Evolutionary conservation across 2,113 vertebrate species (phyloP), one percentile per base, ranked within the genome.

Genomic region (Madoqua kirkii): DNA sequence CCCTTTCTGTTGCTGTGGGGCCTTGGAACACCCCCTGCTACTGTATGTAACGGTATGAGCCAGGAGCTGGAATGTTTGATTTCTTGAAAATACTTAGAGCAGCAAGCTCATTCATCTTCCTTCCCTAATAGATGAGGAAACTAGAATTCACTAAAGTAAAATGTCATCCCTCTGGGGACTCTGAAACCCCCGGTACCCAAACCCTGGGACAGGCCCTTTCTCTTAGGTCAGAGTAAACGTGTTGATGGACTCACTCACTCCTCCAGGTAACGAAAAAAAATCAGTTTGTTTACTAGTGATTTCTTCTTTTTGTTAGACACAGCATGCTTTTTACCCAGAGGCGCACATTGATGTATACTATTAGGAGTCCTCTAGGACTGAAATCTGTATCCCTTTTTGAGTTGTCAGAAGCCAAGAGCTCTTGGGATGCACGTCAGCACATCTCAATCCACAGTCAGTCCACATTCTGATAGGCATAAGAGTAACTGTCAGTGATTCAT

Each of bases 321-420:
- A 33, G 31, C 1, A 3, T n/a, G 59, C 43, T 57, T 55, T 55
- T 74, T 45, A 21, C 33, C 59, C 48, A 4, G 48, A 14, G 6
- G 54, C 15, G 4, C 10, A 7, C 43, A 16, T 10, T 13, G 55
- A 13, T 55, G 3, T 27, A 0, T 14, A 19, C 33, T 31, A 1
- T 16, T 55, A 54, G 74, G 8, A 40, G 21, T 33, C 43, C 16
- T 85, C 23, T 16, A 19, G 36, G 11, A 14, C 27, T 17, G 13
- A 50, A 54, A 8, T 40, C n/a, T 25, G 1, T 0, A 2, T 23
- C 40, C 45, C 9, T 33, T 13, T 96, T 82, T 48, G 59, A 9
- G 31, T 29, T 7, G 36, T n/a, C 7, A 36, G 36, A 21, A 27
- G 5, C 19, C 67, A 23, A 25, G 60, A 76, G 31, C 50, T 23